These are phyloP conservation scores for Porites lobata DNA, from an alignment of 92 coral and sea anemone species.

Conservation along the genomic window DNA sequence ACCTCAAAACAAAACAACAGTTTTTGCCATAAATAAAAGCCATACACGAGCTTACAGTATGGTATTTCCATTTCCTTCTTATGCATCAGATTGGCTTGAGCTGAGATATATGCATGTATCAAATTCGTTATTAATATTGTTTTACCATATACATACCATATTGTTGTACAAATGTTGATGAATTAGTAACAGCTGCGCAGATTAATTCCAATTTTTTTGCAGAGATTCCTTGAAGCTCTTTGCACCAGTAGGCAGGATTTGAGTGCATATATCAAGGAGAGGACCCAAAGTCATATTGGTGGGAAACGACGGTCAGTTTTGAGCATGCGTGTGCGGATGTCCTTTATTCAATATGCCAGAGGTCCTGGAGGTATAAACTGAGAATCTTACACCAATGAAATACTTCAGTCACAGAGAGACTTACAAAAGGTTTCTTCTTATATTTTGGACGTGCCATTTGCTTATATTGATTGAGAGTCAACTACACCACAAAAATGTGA, in stretches of 20 bases:
- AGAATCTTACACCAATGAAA: not conserved
- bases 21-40: conserved; percentile 2
- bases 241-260: not conserved
- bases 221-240: not conserved
- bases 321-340: conserved; percentile 24
- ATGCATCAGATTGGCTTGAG: not conserved
- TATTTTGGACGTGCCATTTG: conserved; percentile 1
- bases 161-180: not conserved
- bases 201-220: not conserved
- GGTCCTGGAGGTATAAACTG: not conserved
- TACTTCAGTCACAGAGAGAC: not conserved
- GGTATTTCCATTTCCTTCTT: not conserved
- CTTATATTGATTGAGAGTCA: not conserved
- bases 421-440: not conserved
- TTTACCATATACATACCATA: not conserved
- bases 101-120: too few relatives aligned
- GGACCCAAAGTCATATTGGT: not conserved
- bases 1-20: not conserved
- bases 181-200: not conserved
- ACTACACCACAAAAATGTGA: not conserved
- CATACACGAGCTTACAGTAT: not conserved
- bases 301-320: not conserved
- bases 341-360: not conserved
- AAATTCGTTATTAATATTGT: not conserved
- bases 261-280: not conserved